Evolutionary conservation across 2,113 vertebrate genomes (phyloP), one percentile per base, ranked within the genome.

Genomic region (Dicaeum eximium): DNA sequence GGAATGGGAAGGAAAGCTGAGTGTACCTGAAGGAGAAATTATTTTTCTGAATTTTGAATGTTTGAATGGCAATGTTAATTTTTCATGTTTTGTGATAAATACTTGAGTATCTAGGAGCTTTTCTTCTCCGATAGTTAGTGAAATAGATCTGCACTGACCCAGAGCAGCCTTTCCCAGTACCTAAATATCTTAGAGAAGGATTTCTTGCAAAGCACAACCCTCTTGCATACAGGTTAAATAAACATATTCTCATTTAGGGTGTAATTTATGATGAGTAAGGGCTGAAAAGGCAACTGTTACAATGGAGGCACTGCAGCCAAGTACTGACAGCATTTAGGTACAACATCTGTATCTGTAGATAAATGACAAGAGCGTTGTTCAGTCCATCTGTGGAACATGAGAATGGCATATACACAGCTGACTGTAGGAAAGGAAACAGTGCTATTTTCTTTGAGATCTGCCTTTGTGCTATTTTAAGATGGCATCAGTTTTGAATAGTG

Each of bases 401-500:
- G 57, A 71, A 73, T 38, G 58, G 40, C 78, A 38, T 12, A 35
- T 35, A 44, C 38, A 33, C 18, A 44, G 30, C 33, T 3, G 3
- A 65, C 42, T 67, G 20, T 13, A 24, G 47, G 35, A 70, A 91
- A 89, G 61, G 57, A 81, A 81, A 72, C 33, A 5, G 21, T 57
- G 54, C 44, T 82, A 7, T 89, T 93, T 91, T 70, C 62, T 91
- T 75, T 90, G 58, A 88, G 54, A 72, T 28, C 50, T 87, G 66
- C 45, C 38, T 91, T 88, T 95, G 74, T 93, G 73, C 75, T 95
- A 44, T 94, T 92, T 93, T 79, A 73, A 77, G 77, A 72, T 73
- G 38, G 58, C 50, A 66, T 87, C 17, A 47, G 66, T 91, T 88
- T 80, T 60, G 73, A 62, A 58, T 73, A 88, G 58, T 7, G 38